phyloP scores from a whole-genome alignment of 2,113 vertebrate genomes.

The Crotalus tigris region DNA sequence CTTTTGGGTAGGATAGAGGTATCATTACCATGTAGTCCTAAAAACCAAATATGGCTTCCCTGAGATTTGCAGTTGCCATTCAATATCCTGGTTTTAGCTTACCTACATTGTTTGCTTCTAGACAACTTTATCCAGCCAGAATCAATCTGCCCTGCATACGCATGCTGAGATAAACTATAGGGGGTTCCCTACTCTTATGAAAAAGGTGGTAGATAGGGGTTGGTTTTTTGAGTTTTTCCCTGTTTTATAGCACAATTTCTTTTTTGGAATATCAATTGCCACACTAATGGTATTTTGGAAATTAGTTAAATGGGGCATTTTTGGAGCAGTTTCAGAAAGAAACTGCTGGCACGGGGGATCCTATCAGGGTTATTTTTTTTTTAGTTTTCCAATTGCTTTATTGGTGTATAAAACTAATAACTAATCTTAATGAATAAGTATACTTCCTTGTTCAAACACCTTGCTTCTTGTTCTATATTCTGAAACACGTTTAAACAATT shows the following conservation, averaged over 20 bases:
- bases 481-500: no score
- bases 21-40: not conserved
- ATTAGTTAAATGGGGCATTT: not conserved
- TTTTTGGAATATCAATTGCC: not conserved
- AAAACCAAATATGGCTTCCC: not conserved
- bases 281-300: not conserved
- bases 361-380: not conserved
- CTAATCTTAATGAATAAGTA: no score
- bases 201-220: not conserved
- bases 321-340: not conserved
- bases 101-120: not conserved
- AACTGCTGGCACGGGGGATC: not conserved
- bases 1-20: not conserved
- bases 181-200: not conserved
- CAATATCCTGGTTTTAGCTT: not conserved
- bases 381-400: not conserved
- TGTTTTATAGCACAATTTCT: not conserved
- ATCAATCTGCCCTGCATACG: not conserved
- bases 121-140: not conserved
- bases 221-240: not conserved
- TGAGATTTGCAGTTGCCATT: not conserved
- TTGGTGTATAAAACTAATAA: not conserved
- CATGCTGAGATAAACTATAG: not conserved
- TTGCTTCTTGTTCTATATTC: no score
- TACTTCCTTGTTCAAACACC: no score